A percentile compares a stretch with the other conserved stretches of the same genome.
phyloP scores from a whole-genome alignment of 1,140 invertebrate genomes.

The Brachionus paranguensis region DNA sequence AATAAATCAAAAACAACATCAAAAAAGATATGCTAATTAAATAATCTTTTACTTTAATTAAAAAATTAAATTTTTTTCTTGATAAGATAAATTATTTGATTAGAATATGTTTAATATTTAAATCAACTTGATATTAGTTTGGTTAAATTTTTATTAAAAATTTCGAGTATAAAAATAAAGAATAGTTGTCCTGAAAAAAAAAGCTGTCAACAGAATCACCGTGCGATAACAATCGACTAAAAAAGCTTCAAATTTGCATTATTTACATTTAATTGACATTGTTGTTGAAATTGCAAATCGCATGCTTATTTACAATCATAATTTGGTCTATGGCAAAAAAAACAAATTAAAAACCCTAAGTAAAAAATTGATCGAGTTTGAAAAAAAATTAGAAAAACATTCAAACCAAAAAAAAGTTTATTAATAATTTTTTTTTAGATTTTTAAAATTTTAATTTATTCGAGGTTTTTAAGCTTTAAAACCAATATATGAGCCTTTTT shows the following conservation, averaged over 20 bases:
- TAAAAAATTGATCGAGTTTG: neutral
- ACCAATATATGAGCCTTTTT: neutral
- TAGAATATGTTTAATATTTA: neutral
- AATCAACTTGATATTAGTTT: neutral
- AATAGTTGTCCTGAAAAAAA: neutral
- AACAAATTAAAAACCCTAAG: neutral
- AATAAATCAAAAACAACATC: neutral
- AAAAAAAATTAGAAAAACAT: neutral
- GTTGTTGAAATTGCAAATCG: neutral
- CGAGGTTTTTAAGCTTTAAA: slow-evolving; percentile 1
- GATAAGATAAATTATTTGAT: neutral
- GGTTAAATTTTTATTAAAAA: neutral
- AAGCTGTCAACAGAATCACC: neutral
- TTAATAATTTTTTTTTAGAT: slow-evolving; percentile 1
- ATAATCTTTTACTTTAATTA: neutral
- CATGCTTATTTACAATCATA: neutral
- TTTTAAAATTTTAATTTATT: neutral
- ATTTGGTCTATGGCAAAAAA: neutral
- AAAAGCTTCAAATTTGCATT: neutral
- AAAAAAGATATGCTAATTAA: neutral
- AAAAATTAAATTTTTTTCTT: neutral
- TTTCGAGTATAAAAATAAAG: neutral
- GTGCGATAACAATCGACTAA: neutral
- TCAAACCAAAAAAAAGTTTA: neutral
- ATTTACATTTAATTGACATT: neutral